A percentile compares a stretch with the other conserved stretches of the same genome.
These are phyloP conservation scores for Puffinus mauretanicus DNA, from an alignment of 2,113 vertebrate species.

Conservation along the genomic window DNA sequence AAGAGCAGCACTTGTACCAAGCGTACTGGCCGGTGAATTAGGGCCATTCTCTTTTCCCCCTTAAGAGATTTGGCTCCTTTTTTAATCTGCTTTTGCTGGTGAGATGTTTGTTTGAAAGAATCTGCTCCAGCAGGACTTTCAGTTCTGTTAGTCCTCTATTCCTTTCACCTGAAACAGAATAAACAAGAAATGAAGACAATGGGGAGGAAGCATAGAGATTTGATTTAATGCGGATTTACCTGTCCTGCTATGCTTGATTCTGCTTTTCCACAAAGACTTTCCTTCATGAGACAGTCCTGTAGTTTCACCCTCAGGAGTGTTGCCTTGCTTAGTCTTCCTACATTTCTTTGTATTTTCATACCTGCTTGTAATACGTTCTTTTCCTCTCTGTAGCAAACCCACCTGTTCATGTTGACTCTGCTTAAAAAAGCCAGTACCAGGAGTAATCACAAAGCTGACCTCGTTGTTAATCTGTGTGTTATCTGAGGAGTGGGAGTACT, in stretches of 20 bases:
- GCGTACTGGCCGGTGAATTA: fast-evolving
- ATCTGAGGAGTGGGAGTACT: not conserved
- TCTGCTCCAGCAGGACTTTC: not conserved
- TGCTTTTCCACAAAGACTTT: not conserved
- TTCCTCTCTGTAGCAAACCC: not conserved
- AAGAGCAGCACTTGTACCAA: not conserved
- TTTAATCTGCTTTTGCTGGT: not conserved
- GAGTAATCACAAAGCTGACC: not conserved
- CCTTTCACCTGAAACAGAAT: not conserved
- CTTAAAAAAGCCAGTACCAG: not conserved
- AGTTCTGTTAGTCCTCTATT: not conserved
- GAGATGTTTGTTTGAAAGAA: not conserved
- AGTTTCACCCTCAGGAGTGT: not conserved
- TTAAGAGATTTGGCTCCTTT: not conserved
- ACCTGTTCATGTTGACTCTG: not conserved
- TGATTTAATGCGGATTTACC: not conserved
- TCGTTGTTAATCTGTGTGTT: not conserved
- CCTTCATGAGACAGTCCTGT: not conserved
- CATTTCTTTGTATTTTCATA: not conserved
- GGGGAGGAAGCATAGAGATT: not conserved
- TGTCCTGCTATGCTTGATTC: not conserved
- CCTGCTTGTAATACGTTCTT: not conserved
- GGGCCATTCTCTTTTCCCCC: not conserved
- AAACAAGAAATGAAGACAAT: not conserved
- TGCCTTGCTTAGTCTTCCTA: not conserved